Conservation (phyloP, 2,888 invertebrate species). For the Plebejus anna region DNA sequence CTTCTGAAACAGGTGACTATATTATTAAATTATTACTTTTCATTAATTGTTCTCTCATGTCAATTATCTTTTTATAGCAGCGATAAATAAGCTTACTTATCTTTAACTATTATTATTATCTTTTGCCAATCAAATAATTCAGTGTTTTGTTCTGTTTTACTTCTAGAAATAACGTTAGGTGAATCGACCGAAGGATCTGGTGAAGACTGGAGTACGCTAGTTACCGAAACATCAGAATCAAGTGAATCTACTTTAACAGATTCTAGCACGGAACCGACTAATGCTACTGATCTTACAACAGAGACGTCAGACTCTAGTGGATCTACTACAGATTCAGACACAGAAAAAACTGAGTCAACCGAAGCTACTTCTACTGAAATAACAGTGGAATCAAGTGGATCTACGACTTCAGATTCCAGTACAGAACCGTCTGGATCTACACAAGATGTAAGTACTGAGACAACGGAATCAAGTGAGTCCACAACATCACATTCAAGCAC, state of each 20-base stretch:
- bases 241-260: conserved; percentile 30
- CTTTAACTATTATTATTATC: not conserved
- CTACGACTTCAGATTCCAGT: not conserved
- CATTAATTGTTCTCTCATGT: not conserved
- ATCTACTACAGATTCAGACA: not conserved
- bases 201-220: not conserved
- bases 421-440: not conserved
- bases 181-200: conserved; percentile 37
- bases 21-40: not conserved
- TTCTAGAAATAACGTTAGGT: not conserved
- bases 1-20: not conserved
- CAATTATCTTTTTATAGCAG: not conserved
- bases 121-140: conserved; percentile 3
- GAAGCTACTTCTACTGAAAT: not conserved
- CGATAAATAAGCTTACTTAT: not conserved
- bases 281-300: not conserved
- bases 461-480: not conserved
- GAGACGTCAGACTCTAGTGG: not conserved
- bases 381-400: not conserved
- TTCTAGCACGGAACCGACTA: conserved; percentile 15
- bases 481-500: conserved; percentile 7
- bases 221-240: conserved; percentile 28
- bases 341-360: not conserved
- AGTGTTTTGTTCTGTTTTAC: not conserved
- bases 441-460: not conserved